These are phyloP conservation scores for Epirrita christyi DNA, from an alignment of 2,888 invertebrate species.

Conservation along the genomic window DNA sequence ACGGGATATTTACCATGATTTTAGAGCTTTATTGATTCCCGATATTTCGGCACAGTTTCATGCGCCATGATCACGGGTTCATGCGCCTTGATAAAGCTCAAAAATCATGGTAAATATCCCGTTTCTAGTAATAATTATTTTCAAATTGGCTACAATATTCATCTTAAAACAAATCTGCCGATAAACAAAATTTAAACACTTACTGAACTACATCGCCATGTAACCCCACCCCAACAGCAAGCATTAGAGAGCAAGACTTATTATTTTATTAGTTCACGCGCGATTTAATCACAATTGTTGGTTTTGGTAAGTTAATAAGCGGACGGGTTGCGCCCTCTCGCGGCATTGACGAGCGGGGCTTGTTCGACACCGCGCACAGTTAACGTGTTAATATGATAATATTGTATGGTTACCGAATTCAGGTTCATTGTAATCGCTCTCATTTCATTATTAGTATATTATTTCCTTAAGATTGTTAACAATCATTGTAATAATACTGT, in stretches of 20 bases:
- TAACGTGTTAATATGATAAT: slow-evolving; percentile 37
- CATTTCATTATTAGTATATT: neutral
- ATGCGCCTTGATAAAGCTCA: too few relatives aligned
- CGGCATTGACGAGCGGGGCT: slow-evolving; percentile 30
- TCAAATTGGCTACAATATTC: too few relatives aligned
- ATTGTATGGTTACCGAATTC: slow-evolving; percentile 2
- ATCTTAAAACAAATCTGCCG: too few relatives aligned
- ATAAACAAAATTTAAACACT: too few relatives aligned
- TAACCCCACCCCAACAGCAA: slow-evolving; percentile 53
- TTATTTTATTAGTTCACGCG: slow-evolving; percentile 84
- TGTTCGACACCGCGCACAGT: slow-evolving; percentile 31
- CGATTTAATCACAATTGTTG: slow-evolving; percentile 85
- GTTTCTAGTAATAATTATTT: too few relatives aligned
- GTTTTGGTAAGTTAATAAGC: slow-evolving; percentile 82
- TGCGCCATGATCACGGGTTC: too few relatives aligned
- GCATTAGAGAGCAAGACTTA: slow-evolving; percentile 73
- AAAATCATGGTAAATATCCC: too few relatives aligned
- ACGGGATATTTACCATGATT: too few relatives aligned
- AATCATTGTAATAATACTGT: too few relatives aligned
- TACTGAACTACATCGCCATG: slow-evolving; percentile 48
- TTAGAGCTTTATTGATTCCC: too few relatives aligned
- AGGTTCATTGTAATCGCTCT: neutral
- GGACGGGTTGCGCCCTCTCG: slow-evolving; percentile 57
- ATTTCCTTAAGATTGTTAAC: too few relatives aligned
- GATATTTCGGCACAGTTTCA: too few relatives aligned